Conservation (phyloP, 2,113 vertebrate genomes). For the Fulica atra region DNA sequence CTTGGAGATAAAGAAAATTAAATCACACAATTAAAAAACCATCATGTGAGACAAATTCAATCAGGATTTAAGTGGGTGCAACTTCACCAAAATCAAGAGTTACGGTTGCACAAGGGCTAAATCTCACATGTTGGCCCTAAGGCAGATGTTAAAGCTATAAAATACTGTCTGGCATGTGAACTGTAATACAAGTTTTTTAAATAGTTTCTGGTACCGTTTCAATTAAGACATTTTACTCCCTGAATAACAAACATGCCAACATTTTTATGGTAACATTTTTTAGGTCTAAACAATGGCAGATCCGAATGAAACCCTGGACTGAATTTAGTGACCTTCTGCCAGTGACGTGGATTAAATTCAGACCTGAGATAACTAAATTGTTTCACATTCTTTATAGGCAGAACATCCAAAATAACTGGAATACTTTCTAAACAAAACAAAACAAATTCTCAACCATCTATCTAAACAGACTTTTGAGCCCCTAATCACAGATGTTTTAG, state of each 20-base stretch:
- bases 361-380: conserved; percentile 44
- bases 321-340: conserved; percentile 21
- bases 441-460: conserved; percentile 23
- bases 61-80: conserved; percentile 34
- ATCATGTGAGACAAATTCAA: conserved; percentile 23
- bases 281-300: conserved; percentile 47
- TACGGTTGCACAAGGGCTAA: conserved; percentile 9
- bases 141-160: conserved; percentile 53
- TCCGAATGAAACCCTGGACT: conserved; percentile 26
- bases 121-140: conserved; percentile 23
- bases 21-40: conserved; percentile 50
- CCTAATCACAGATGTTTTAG: conserved; percentile 57
- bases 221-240: conserved; percentile 51
- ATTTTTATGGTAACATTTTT: conserved; percentile 56
- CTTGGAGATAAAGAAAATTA: conserved; percentile 42
- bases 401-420: conserved; percentile 60
- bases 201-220: conserved; percentile 58
- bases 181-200: conserved; percentile 37
- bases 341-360: conserved; percentile 31
- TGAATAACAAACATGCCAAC: conserved; percentile 51
- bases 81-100: conserved; percentile 30
- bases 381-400: conserved; percentile 57
- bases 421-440: conserved; percentile 45
- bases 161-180: conserved; percentile 46
- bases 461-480: conserved; percentile 44